Conservation (phyloP, 1,140 invertebrate species). For the Aphaenogaster ashmeadi region DNA sequence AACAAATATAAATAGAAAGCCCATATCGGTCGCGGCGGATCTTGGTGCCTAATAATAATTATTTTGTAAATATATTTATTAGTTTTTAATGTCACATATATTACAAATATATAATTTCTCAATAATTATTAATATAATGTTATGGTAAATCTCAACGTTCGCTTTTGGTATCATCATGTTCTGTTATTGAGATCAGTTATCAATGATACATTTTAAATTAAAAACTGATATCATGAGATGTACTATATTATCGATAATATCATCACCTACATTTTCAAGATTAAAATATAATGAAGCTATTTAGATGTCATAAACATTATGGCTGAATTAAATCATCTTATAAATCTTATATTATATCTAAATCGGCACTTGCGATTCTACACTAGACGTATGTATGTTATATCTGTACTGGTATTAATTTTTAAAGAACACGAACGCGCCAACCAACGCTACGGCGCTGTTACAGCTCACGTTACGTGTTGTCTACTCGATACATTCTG, state of each 20-base stretch:
- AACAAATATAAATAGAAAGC: too few species aligned
- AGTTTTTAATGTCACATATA: background rate
- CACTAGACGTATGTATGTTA: background rate
- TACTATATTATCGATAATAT: background rate
- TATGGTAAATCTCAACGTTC: background rate
- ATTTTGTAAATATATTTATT: too few species aligned
- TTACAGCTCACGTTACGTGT: constrained; percentile 46
- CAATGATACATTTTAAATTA: background rate
- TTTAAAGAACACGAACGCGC: constrained; percentile 30
- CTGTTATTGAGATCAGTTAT: background rate
- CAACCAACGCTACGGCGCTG: background rate
- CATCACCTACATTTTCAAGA: background rate
- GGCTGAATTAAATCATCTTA: background rate
- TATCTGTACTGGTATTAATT: constrained; percentile 42
- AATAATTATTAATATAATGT: background rate
- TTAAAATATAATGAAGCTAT: background rate
- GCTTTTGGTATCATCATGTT: background rate
- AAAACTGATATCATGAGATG: background rate
- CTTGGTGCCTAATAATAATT: too few species aligned
- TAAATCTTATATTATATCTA: background rate
- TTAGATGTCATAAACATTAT: background rate
- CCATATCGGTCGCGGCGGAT: too few species aligned
- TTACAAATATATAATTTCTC: background rate
- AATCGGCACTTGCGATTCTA: background rate
- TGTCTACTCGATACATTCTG: constrained; percentile 53